Evolutionary conservation across 2,888 invertebrate genomes (phyloP).

Genomic region (Spodoptera littoralis): DNA sequence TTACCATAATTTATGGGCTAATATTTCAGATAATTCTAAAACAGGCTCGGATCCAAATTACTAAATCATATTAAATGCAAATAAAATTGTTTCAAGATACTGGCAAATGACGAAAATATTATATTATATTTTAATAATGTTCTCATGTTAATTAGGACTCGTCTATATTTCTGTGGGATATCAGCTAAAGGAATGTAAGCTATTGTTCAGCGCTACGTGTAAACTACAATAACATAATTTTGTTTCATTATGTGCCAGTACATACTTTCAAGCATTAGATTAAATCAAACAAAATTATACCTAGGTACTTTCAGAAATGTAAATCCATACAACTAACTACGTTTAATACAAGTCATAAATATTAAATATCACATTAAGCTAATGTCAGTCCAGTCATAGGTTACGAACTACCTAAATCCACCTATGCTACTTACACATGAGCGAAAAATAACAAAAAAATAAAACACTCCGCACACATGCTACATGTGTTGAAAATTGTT

Average conservation of each 20-base stretch:
- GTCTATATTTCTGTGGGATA: slow-evolving; percentile 9
- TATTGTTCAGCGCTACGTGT: neutral
- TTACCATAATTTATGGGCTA: slow-evolving; percentile 64
- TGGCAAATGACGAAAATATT: slow-evolving; percentile 63
- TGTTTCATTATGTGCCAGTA: slow-evolving; percentile 47
- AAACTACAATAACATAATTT: neutral
- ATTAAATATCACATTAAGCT: slow-evolving; percentile 88
- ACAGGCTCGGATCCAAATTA: slow-evolving; percentile 77
- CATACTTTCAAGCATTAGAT: slow-evolving; percentile 58
- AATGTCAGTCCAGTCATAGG: slow-evolving; percentile 86
- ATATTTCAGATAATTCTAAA: slow-evolving; percentile 69
- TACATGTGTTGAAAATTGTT: slow-evolving; percentile 35
- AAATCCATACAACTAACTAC: slow-evolving; percentile 78
- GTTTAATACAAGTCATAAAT: slow-evolving; percentile 82
- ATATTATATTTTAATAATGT: slow-evolving; percentile 12
- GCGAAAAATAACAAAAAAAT: slow-evolving; percentile 56
- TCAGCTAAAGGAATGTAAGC: slow-evolving; percentile 22
- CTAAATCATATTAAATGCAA: slow-evolving; percentile 81
- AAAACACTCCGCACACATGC: slow-evolving; percentile 44
- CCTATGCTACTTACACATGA: slow-evolving; percentile 68
- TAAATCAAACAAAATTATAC: slow-evolving; percentile 65
- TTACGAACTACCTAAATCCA: slow-evolving; percentile 76
- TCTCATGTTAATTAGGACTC: neutral
- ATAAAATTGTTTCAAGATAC: slow-evolving; percentile 63
- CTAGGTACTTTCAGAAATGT: slow-evolving; percentile 64